Conservation (phyloP, 2,797 vertebrate species). For the Sebastes itinus region DNA sequence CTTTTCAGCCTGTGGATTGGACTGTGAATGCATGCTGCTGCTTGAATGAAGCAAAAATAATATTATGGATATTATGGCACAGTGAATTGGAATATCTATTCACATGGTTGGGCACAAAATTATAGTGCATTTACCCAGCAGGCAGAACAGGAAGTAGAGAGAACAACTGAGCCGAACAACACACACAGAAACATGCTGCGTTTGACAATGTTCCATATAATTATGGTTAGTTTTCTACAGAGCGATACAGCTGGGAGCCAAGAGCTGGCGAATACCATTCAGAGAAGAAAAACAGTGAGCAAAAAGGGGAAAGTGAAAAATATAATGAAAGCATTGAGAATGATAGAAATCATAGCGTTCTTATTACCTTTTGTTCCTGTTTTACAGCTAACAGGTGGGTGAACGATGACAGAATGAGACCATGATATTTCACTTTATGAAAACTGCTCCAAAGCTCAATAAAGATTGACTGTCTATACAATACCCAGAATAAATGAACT, state of each 20-base stretch:
- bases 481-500: too few relatives aligned
- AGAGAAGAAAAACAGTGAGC: not conserved
- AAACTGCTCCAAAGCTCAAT: too few relatives aligned
- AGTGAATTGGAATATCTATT: not conserved
- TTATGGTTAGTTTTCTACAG: not conserved
- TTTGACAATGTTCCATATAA: not conserved
- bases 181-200: not conserved
- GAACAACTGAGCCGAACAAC: not conserved
- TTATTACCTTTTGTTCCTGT: too few relatives aligned
- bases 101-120: not conserved
- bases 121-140: slow-evolving; percentile 6
- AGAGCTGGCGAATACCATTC: not conserved
- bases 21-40: not conserved
- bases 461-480: too few relatives aligned
- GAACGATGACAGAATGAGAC: too few relatives aligned
- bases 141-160: not conserved
- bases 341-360: not conserved
- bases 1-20: too few relatives aligned
- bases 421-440: too few relatives aligned
- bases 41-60: not conserved
- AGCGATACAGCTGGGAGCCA: not conserved
- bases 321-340: not conserved
- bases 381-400: too few relatives aligned
- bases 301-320: not conserved
- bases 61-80: not conserved